Evolutionary conservation across 2,113 vertebrate species (phyloP), one percentile per base, ranked within the genome.

Genomic region (Petaurus breviceps): DNA sequence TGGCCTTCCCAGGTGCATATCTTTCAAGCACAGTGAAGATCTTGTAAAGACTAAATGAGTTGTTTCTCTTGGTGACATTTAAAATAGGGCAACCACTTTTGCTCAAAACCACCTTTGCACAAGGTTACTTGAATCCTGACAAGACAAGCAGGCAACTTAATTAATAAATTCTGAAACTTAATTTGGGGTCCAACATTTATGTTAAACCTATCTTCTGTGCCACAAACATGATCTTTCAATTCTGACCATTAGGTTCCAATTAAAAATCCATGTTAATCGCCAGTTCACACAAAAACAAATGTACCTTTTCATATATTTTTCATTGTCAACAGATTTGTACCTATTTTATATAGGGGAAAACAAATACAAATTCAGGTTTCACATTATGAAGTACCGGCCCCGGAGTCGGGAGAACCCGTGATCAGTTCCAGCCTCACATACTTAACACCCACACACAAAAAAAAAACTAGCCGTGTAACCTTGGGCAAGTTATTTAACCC

Each of bases 91-190:
- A 77, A 22, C 37, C 14, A 77, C 68, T n/a, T 77, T 96, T 68
- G 55, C 89, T 84, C 95, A 46, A 49, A 49, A 92, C n/a, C n/a
- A 3, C 92, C 95, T 93, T 96, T 54, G 24, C 54, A 93, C 14
- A 89, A 90, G 96, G 95, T 91, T 77, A 90, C 94, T 97, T 92
- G 93, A 50, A 90, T 96, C 61, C 96, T 97, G 92, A 95, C 92
- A 28, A 50, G 47, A 68, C 94, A 96, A 93, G 51, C 94, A 93
- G 47, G 89, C n/a, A n/a, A n/a, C n/a, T n/a, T n/a, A n/a, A n/a
- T n/a, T n/a, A n/a, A n/a, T n/a, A n/a, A n/a, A n/a, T n/a, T n/a
- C 94, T 54, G 89, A 97, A 96, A 96, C 93, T 93, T 97, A 95
- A 96, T 97, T 97, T 96, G 89, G 92, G 92, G 91, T 90, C 89